Base-by-base conservation (phyloP, 1,140 invertebrate genomes). In the Drosophila hydei region DNA sequence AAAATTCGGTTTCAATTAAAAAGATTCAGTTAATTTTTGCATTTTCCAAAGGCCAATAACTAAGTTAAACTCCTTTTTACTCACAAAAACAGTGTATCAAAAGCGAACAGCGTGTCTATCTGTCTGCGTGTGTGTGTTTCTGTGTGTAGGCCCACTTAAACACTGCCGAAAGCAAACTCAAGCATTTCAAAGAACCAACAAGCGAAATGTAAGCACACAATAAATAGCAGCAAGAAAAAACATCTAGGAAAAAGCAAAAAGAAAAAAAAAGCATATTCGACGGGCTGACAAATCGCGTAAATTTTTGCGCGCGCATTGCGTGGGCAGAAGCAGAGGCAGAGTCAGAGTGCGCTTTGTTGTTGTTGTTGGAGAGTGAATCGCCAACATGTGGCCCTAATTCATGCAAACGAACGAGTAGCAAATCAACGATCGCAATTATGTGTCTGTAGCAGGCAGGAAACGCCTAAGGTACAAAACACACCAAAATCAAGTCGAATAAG, bases 141-240 rank as follows among this genome's bases (percentile, higher is more conserved):
- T 70, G 48, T 63, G 77, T 88, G 77, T 75, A 76, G 72, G 78
- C 75, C 81, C 83, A 87, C 81, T 87, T 87, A 88, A 88, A 88
- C 81, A 83, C 78, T 83, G 83, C 83, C 83, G 87, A 88, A 88
- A 87, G 74, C 77, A 85, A 87, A 64, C 80, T 87, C 77, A 77
- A 84, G 79, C 67, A 77, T 74, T 72, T 63, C 55, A 74, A 84
- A 83, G 79, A 83, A 83, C 79, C 75, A 77, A 83, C 79, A 78
- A 75, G 55, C 71, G 38, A 72, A 65, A 72, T 73, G 63, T 73
- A 69, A 73, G 64, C 58, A 73, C 71, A 68, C 55, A 72, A 72
- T 54, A 55, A 64, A 50, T 56, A 73, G 65, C 68, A 65, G 30
- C 30, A 12, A 33, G 30, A 33, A 33, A 79, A 54, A 58, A 64